Conservation (phyloP, 2,888 invertebrate genomes). For the Metallyticus violacea region DNA sequence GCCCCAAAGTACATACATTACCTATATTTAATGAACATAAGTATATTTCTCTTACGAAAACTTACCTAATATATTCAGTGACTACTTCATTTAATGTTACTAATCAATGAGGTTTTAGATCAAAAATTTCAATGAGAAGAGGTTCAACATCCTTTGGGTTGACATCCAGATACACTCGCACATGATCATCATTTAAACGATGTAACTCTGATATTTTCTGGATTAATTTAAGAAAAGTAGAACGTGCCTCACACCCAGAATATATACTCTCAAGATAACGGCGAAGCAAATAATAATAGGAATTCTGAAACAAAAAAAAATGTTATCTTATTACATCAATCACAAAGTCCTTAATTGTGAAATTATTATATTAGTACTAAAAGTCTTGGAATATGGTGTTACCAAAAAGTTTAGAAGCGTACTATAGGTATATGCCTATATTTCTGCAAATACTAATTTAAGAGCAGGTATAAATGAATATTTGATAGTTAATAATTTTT, state of each 20-base stretch:
- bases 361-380: no score
- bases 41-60: no score
- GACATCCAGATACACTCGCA: slow-evolving; percentile 86
- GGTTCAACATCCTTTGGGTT: slow-evolving; percentile 91
- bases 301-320: slow-evolving; percentile 60
- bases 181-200: slow-evolving; percentile 85
- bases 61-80: neutral
- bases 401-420: no score
- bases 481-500: no score
- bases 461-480: no score
- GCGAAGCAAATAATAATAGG: slow-evolving; percentile 83
- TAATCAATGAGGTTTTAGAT: slow-evolving; percentile 62
- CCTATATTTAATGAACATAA: no score
- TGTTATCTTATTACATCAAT: no score
- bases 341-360: no score
- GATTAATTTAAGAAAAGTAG: slow-evolving; percentile 81
- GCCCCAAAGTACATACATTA: no score
- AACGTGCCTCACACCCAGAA: slow-evolving; percentile 82
- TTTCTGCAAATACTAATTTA: no score
- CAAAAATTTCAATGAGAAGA: slow-evolving; percentile 90
- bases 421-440: no score
- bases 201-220: slow-evolving; percentile 89
- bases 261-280: slow-evolving; percentile 81
- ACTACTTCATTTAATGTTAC: neutral
- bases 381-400: no score